Conservation (phyloP, 2,113 vertebrate species). For the Ptyas mucosa region DNA sequence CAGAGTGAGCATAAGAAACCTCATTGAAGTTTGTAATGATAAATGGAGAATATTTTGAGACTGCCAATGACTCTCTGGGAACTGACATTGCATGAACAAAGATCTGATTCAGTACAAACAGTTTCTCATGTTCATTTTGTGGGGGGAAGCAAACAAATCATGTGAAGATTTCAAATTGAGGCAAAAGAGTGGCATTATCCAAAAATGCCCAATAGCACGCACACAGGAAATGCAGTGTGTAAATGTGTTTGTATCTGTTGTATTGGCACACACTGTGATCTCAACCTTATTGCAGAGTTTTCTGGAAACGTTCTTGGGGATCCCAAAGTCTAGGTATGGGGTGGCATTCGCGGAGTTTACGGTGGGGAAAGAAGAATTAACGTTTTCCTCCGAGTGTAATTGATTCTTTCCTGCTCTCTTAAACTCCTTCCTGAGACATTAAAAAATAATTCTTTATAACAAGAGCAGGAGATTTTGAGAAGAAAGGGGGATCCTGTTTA, state of each 20-base stretch:
- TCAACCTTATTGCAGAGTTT: not conserved
- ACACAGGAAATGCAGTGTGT: not conserved
- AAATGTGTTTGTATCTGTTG: not conserved
- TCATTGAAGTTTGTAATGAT: no score
- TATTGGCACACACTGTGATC: not conserved
- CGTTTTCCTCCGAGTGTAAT: not conserved
- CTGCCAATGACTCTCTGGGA: not conserved
- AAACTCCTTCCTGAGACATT: not conserved
- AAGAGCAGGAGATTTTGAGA: not conserved
- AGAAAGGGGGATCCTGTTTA: not conserved
- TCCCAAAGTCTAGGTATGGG: not conserved
- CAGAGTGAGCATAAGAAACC: not conserved
- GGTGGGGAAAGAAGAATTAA: not conserved
- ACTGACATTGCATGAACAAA: not conserved
- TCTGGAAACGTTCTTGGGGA: not conserved
- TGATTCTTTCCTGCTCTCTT: not conserved
- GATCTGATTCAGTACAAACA: not conserved
- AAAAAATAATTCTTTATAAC: not conserved
- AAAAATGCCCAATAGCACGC: not conserved
- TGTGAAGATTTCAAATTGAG: not conserved
- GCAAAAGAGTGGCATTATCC: not conserved
- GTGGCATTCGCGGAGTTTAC: not conserved
- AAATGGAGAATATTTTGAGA: no score
- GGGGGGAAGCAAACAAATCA: not conserved
- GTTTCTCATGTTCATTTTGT: not conserved